Conservation (phyloP, 2,113 vertebrate genomes). For the Tinamus guttatus region DNA sequence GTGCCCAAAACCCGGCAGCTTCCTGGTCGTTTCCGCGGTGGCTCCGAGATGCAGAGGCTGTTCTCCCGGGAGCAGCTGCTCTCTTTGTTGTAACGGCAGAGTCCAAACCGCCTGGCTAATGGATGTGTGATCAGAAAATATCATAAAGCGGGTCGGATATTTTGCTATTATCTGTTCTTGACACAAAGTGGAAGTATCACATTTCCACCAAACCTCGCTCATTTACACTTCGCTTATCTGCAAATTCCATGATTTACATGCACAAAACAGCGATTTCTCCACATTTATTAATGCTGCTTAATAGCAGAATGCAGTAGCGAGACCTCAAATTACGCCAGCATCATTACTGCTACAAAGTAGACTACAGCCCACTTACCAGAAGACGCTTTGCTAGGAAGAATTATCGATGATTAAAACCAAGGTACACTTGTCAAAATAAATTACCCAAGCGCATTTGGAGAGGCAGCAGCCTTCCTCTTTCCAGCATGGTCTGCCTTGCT, state of each 20-base stretch:
- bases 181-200: neutral
- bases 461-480: neutral
- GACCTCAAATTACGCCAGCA: neutral
- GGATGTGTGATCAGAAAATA: neutral
- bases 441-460: neutral
- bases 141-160: rapidly evolving
- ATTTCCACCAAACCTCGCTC: neutral
- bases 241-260: neutral
- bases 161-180: neutral
- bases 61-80: neutral
- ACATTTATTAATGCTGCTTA: neutral
- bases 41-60: neutral
- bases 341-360: conserved; percentile 3
- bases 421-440: conserved; percentile 38
- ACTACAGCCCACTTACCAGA: neutral
- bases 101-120: neutral
- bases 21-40: neutral
- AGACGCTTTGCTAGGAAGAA: neutral
- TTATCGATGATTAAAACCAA: conserved; percentile 35
- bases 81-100: neutral
- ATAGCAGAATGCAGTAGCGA: neutral
- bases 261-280: neutral
- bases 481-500: rapidly evolving
- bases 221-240: neutral
- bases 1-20: neutral